Evolutionary conservation across 2,113 vertebrate species (phyloP).

Genomic region (Bostrychus sinensis): DNA sequence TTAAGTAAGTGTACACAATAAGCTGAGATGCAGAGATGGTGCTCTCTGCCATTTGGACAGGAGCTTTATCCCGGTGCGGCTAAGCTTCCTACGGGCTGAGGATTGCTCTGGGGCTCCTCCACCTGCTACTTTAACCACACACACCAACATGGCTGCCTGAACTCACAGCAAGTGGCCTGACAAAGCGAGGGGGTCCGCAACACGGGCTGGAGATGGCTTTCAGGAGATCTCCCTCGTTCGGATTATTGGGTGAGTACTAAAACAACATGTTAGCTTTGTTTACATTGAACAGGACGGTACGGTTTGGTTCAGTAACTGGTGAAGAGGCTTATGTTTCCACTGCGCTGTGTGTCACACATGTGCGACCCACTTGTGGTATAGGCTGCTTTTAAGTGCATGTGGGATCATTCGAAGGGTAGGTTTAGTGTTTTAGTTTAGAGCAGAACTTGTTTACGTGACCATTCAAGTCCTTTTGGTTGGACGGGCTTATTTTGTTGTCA

Average conservation of each 20-base stretch:
- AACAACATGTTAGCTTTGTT: constrained; percentile 17
- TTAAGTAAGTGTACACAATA: constrained; percentile 35
- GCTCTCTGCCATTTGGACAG: constrained; percentile 38
- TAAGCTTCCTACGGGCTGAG: constrained; percentile 59
- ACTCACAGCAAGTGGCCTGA: constrained; percentile 6
- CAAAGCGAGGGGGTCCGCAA: constrained; percentile 11
- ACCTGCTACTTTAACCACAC: constrained; percentile 43
- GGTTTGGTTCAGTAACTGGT: no score
- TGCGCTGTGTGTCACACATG: no score
- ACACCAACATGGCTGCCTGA: constrained; percentile 33
- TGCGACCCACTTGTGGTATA: no score
- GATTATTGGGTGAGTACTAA: constrained; percentile 65
- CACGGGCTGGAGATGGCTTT: constrained; percentile 53
- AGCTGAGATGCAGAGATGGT: constrained; percentile 41
- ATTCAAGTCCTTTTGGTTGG: no score
- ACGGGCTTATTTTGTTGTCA: no score
- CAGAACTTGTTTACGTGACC: no score
- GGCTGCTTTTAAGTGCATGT: no score
- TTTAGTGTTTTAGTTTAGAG: no score
- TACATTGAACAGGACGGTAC: background rate
- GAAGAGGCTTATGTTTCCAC: no score
- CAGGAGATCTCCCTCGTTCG: constrained; percentile 59
- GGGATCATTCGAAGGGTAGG: no score
- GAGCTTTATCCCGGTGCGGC: constrained; percentile 44
- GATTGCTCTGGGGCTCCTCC: constrained; percentile 41